These are phyloP conservation scores for Syrmaticus mikado DNA, from an alignment of 2,113 vertebrate species.

Conservation along the genomic window DNA sequence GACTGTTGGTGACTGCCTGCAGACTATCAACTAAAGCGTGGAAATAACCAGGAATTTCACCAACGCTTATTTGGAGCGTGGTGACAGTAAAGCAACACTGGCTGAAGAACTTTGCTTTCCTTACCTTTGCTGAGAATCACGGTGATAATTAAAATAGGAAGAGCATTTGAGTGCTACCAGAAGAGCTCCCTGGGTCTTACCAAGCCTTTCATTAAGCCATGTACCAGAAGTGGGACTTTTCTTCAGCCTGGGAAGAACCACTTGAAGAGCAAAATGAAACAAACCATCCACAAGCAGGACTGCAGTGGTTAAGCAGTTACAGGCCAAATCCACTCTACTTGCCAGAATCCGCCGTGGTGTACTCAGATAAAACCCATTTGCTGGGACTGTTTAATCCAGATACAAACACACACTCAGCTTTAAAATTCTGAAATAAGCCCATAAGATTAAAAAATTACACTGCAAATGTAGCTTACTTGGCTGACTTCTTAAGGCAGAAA, in stretches of 20 bases:
- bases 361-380: background rate
- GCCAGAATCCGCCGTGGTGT: background rate
- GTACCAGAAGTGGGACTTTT: background rate
- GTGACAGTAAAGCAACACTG: background rate
- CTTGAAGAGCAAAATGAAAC: background rate
- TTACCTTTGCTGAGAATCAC: background rate
- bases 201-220: background rate
- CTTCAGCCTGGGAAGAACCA: fast-evolving
- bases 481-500: background rate
- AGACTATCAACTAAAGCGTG: background rate
- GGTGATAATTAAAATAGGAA: background rate
- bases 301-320: background rate
- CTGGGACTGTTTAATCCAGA: background rate
- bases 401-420: background rate
- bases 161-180: background rate
- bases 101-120: background rate
- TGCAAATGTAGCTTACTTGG: background rate
- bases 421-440: background rate
- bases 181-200: background rate
- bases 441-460: background rate
- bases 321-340: background rate
- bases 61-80: background rate
- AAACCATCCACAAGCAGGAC: background rate
- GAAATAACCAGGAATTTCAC: background rate
- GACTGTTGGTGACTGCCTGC: background rate